phyloP scores from a whole-genome alignment of 2,888 invertebrate genomes.

The Nephrotoma flavescens region DNA sequence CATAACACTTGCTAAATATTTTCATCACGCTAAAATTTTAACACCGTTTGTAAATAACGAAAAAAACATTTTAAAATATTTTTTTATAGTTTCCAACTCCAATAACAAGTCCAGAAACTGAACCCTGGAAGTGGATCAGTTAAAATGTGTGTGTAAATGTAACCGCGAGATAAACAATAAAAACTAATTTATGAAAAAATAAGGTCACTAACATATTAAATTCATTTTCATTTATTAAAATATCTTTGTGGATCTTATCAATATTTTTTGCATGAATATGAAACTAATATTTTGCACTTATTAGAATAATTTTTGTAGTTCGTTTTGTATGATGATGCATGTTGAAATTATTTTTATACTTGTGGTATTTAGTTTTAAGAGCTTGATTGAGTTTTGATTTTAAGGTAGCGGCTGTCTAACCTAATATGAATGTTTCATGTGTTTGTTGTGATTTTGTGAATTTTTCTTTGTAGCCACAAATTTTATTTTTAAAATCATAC shows the following conservation, averaged over 20 bases:
- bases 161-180: conserved; percentile 14
- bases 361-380: neutral
- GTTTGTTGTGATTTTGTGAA: neutral
- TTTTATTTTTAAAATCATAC: neutral
- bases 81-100: conserved; percentile 68
- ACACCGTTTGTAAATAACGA: neutral
- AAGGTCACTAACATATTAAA: conserved; percentile 28
- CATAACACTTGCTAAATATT: neutral
- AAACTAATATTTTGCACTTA: neutral
- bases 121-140: conserved; percentile 77
- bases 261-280: neutral
- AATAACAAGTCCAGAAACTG: conserved; percentile 74
- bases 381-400: neutral
- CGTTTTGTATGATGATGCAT: neutral
- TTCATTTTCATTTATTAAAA: neutral
- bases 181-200: neutral
- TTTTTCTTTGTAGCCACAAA: neutral
- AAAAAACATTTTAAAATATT: neutral
- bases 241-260: neutral
- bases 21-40: neutral
- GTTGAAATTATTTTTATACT: neutral
- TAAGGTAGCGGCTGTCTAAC: neutral
- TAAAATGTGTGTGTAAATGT: conserved; percentile 30
- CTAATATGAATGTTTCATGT: neutral
- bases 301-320: neutral